Percentiles rank a stretch among this genome's conserved stretches.
Evolutionary conservation across 2,888 invertebrate species (phyloP).

Genomic region (Sinopyrophorus schimmeli): DNA sequence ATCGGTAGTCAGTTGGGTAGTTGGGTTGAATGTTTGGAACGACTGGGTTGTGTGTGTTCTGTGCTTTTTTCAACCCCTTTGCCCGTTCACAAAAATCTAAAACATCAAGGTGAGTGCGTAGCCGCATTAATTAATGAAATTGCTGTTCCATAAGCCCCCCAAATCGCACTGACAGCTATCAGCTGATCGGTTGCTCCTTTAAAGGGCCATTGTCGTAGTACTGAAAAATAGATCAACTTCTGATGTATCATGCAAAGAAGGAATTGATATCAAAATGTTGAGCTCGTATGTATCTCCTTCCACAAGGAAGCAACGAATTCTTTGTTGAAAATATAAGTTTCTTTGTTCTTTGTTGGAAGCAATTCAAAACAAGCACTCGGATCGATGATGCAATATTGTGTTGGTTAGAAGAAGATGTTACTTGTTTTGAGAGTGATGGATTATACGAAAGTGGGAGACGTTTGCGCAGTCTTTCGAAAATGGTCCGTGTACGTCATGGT

Average conservation of each 20-base stretch:
- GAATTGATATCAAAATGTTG: too few species aligned
- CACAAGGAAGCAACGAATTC: conserved; percentile 5
- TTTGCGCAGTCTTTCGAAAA: conserved; percentile 19
- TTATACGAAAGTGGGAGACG: conserved; percentile 3
- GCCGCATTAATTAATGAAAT: neutral
- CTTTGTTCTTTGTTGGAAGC: conserved; percentile 29
- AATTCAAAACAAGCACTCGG: conserved; percentile 44
- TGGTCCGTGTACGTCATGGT: conserved; percentile 10
- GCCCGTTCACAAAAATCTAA: conserved; percentile 18
- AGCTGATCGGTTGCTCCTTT: conserved; percentile 4
- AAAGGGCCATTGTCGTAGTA: neutral
- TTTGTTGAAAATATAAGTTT: conserved; percentile 13
- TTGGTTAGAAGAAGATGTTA: conserved; percentile 39
- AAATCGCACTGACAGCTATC: too few species aligned
- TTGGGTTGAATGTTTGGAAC: conserved; percentile 42
- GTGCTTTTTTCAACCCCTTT: conserved; percentile 37
- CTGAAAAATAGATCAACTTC: neutral
- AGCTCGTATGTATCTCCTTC: neutral
- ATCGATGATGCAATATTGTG: conserved; percentile 50
- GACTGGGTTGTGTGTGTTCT: conserved; percentile 36
- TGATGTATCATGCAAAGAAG: too few species aligned
- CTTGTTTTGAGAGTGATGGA: conserved; percentile 27
- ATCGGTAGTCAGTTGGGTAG: conserved; percentile 45
- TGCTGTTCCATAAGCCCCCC: neutral
- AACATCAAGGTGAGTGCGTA: conserved; percentile 10